Conservation (phyloP, 1,140 invertebrate genomes). For the Conus betulinus region DNA sequence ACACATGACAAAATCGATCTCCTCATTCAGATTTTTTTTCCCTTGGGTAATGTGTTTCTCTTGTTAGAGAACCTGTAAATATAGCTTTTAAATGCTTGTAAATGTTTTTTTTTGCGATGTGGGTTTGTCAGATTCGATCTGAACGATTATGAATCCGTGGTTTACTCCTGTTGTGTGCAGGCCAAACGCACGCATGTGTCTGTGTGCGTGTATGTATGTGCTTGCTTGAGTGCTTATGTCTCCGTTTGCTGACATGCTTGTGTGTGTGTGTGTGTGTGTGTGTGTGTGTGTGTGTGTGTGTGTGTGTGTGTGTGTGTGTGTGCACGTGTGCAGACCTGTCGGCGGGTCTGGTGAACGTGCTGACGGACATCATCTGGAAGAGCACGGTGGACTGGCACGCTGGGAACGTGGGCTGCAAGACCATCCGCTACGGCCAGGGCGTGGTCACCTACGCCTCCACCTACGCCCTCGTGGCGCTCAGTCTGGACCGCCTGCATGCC, state of each 20-base stretch:
- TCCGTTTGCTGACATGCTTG: background rate
- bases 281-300: slow-evolving; percentile 20
- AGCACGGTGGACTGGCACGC: slow-evolving; percentile 65
- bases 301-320: slow-evolving; percentile 8
- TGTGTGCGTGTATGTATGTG: background rate
- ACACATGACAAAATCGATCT: too few relatives aligned
- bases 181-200: too few relatives aligned
- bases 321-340: slow-evolving; percentile 56
- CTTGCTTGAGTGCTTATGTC: background rate
- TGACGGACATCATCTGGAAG: slow-evolving; percentile 68
- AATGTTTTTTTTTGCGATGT: too few relatives aligned
- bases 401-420: slow-evolving; percentile 62
- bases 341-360: slow-evolving; percentile 63
- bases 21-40: too few relatives aligned
- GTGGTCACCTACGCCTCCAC: slow-evolving; percentile 90
- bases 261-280: slow-evolving; percentile 17
- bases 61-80: too few relatives aligned
- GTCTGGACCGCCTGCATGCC: slow-evolving; percentile 95
- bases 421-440: slow-evolving; percentile 62
- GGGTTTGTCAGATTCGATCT: too few relatives aligned
- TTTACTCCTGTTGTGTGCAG: too few relatives aligned
- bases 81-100: too few relatives aligned
- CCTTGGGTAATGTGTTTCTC: too few relatives aligned
- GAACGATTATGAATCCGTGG: too few relatives aligned
- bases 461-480: slow-evolving; percentile 94